Evolutionary conservation across 2,113 vertebrate genomes (phyloP).

Genomic region (Hylia prasina): DNA sequence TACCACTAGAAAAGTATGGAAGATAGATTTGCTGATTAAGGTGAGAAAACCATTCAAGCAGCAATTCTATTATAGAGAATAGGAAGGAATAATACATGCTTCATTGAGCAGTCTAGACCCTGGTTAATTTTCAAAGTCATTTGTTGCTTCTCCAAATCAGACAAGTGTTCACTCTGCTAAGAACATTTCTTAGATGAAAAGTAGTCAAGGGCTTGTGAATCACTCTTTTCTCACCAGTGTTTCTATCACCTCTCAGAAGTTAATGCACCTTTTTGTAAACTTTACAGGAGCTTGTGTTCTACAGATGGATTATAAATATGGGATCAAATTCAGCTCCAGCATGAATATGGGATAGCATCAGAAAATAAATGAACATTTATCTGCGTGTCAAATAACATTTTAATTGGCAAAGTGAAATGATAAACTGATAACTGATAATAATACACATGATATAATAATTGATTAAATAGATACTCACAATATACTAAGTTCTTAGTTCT

Average conservation of each 20-base stretch:
- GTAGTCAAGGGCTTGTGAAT: background rate
- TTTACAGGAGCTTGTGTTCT: background rate
- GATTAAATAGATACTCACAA: background rate
- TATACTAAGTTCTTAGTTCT: background rate
- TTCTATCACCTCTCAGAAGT: background rate
- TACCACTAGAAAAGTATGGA: background rate
- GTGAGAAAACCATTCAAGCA: background rate
- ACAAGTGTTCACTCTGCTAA: background rate
- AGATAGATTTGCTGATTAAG: constrained; percentile 38
- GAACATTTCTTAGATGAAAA: background rate
- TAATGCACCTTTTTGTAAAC: background rate
- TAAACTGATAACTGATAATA: background rate
- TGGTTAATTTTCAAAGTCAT: constrained; percentile 4
- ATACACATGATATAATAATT: background rate
- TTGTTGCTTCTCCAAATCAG: background rate
- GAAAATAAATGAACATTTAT: background rate
- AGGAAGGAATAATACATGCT: background rate
- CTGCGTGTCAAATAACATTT: background rate
- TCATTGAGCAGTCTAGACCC: background rate
- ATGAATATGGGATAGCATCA: background rate
- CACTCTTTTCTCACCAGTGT: background rate
- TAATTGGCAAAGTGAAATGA: background rate
- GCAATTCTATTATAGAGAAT: constrained; percentile 9
- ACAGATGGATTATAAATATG: background rate
- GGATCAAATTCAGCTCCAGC: background rate